Percentiles rank a stretch among this genome's conserved stretches.
phyloP scores from a whole-genome alignment of 1,140 invertebrate species.

The Drosophila lacertosa region DNA sequence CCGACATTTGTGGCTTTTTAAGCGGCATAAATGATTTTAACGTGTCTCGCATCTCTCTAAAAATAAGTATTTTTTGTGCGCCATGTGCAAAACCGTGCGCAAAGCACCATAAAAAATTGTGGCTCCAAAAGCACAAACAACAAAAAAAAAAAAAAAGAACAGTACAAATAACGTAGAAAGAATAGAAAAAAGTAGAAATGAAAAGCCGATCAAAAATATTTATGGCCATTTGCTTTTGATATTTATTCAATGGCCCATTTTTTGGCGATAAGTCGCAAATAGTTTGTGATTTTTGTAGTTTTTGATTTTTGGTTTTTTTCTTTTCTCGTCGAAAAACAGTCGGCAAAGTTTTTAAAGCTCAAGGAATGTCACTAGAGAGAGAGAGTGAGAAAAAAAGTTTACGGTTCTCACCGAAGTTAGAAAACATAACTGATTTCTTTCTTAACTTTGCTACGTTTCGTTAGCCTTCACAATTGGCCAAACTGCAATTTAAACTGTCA shows the following conservation, averaged over 20 bases:
- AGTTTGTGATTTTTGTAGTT: slow-evolving; percentile 53
- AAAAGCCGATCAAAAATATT: slow-evolving; percentile 67
- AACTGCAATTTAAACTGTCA: slow-evolving; percentile 37
- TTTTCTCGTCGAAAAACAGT: slow-evolving; percentile 6
- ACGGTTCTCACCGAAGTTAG: slow-evolving; percentile 1
- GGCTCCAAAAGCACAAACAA: no score
- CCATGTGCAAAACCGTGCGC: slow-evolving; percentile 56
- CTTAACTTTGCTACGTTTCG: slow-evolving; percentile 1
- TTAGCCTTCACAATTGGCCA: background rate
- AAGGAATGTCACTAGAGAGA: slow-evolving; percentile 23
- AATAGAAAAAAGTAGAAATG: slow-evolving; percentile 51
- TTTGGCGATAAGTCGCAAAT: slow-evolving; percentile 77
- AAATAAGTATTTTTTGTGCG: slow-evolving; percentile 61
- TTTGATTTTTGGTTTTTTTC: slow-evolving; percentile 18
- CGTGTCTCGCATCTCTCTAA: slow-evolving; percentile 34
- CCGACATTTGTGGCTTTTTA: slow-evolving; percentile 74
- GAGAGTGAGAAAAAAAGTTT: slow-evolving; percentile 24
- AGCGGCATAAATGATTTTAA: slow-evolving; percentile 76
- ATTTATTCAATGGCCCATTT: slow-evolving; percentile 80
- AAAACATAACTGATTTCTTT: slow-evolving; percentile 31
- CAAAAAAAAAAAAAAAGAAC: slow-evolving; percentile 46
- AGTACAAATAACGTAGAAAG: slow-evolving; percentile 34
- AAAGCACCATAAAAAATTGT: slow-evolving; percentile 20
- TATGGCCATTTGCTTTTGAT: slow-evolving; percentile 78
- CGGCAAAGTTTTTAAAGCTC: slow-evolving; percentile 23